Percentiles rank a stretch among this genome's conserved stretches.
Evolutionary conservation across 2,888 invertebrate genomes (phyloP).

Genomic region (Hoplodrina ambigua): DNA sequence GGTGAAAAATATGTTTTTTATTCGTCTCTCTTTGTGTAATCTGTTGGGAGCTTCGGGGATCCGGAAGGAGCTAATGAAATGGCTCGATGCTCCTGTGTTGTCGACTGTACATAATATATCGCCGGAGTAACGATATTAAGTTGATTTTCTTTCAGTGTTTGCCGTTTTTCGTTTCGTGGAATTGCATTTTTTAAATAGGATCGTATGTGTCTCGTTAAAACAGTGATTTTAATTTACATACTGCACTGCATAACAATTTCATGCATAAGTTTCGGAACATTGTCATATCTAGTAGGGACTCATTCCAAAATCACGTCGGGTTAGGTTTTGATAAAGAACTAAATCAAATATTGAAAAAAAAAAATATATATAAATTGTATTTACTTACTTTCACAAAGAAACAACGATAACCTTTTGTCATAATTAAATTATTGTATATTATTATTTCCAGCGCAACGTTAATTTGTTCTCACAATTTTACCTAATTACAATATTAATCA

Average conservation of each 20-base stretch:
- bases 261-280: too few relatives aligned
- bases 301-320: too few relatives aligned
- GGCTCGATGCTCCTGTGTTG: constrained; percentile 57
- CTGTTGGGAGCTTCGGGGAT: constrained; percentile 41
- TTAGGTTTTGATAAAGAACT: too few relatives aligned
- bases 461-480: too few relatives aligned
- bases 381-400: too few relatives aligned
- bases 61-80: constrained; percentile 66
- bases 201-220: background rate
- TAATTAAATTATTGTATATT: too few relatives aligned
- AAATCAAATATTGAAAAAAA: too few relatives aligned
- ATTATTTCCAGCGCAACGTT: too few relatives aligned
- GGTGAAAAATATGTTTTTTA: constrained; percentile 62
- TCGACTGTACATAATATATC: constrained; percentile 65
- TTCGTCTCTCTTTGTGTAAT: constrained; percentile 60
- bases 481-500: background rate
- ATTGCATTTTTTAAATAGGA: constrained; percentile 25
- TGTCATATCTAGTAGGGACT: too few relatives aligned
- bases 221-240: background rate
- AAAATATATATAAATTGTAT: too few relatives aligned
- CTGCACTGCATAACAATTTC: too few relatives aligned
- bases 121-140: constrained; percentile 52
- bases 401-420: too few relatives aligned
- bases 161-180: constrained; percentile 36
- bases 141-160: constrained; percentile 52